Conservation (phyloP, 2,113 vertebrate genomes). For the Poicephalus gulielmi region DNA sequence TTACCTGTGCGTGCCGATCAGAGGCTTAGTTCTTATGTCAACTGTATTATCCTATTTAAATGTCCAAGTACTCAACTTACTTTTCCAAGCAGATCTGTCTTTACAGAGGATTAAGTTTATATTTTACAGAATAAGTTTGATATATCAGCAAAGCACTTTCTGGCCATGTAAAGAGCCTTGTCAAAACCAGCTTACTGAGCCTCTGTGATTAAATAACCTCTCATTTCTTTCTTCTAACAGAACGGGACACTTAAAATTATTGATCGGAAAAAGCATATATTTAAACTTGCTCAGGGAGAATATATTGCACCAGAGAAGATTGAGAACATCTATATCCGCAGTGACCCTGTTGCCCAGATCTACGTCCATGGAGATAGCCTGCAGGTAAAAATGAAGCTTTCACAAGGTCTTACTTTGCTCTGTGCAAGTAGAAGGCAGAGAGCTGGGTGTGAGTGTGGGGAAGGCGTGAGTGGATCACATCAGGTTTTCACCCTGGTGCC, state of each 20-base stretch:
- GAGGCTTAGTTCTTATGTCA: neutral
- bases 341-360: conserved; percentile 91
- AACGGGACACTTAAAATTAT: conserved; percentile 96
- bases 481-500: rapidly evolving
- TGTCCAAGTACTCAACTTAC: neutral
- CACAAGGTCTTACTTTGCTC: neutral
- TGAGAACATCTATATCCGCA: conserved; percentile 96
- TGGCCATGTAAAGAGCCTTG: neutral
- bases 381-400: conserved; percentile 76
- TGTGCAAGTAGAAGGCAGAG: neutral
- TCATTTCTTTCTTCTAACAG: conserved; percentile 69
- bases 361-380: conserved; percentile 96
- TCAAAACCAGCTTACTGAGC: neutral
- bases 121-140: neutral
- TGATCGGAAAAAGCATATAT: conserved; percentile 98
- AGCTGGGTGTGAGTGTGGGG: neutral
- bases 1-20: conserved; percentile 79
- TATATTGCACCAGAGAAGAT: conserved; percentile 98
- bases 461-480: rapidly evolving
- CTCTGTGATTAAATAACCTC: neutral
- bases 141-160: neutral
- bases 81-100: neutral
- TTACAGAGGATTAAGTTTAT: neutral
- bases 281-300: conserved; percentile 98
- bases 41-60: neutral